phyloP scores from a whole-genome alignment of 2,888 invertebrate genomes.

The Pomacea canaliculata region DNA sequence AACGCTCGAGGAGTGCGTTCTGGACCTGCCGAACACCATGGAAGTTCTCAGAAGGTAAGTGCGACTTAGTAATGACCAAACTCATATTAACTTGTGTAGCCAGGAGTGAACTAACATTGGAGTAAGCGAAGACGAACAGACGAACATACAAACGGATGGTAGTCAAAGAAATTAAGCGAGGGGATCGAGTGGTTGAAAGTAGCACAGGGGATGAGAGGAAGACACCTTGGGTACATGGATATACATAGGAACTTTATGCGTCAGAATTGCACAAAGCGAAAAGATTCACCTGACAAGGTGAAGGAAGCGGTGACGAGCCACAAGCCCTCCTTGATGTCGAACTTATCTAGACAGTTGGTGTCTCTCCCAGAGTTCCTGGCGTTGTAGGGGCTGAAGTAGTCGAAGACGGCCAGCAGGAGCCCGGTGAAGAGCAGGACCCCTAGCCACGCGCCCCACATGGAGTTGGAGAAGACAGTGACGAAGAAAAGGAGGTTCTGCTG shows the following conservation, averaged over 20 bases:
- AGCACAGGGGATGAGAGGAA: no score
- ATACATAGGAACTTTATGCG: no score
- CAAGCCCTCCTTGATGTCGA: slow-evolving; percentile 90
- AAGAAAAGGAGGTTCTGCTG: slow-evolving; percentile 91
- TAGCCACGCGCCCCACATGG: slow-evolving; percentile 86
- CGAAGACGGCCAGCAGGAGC: slow-evolving; percentile 88
- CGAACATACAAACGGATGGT: no score
- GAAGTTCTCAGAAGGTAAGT: neutral
- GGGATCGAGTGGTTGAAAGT: no score
- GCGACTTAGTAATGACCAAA: no score
- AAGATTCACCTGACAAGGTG: slow-evolving; percentile 78
- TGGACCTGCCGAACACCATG: slow-evolving; percentile 31
- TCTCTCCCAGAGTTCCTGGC: slow-evolving; percentile 73
- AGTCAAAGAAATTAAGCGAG: no score
- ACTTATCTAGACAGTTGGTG: slow-evolving; percentile 76
- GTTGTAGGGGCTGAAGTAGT: slow-evolving; percentile 91
- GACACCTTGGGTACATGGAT: no score
- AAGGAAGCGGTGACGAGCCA: slow-evolving; percentile 95
- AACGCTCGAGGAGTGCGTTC: slow-evolving; percentile 35
- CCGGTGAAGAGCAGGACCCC: slow-evolving; percentile 86
- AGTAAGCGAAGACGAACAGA: no score
- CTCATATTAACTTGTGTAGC: no score
- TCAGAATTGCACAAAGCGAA: no score
- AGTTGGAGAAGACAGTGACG: slow-evolving; percentile 88
- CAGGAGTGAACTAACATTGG: no score